These are phyloP conservation scores for Cybosia mesomella DNA, from an alignment of 2,888 invertebrate species.

Conservation along the genomic window DNA sequence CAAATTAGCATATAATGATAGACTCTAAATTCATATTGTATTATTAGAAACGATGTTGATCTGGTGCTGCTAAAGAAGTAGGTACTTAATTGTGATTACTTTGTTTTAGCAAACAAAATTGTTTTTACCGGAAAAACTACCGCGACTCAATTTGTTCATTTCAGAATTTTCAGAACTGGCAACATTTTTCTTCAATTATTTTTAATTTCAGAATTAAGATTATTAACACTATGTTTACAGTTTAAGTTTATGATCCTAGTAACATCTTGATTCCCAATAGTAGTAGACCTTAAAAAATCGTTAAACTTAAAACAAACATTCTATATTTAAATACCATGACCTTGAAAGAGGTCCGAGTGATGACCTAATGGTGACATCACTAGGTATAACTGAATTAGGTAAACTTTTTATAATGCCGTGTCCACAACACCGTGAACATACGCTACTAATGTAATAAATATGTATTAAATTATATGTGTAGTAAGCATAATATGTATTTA, in stretches of 20 bases:
- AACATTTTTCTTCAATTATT: background rate
- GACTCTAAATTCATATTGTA: too few relatives aligned
- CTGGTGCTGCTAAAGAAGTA: background rate
- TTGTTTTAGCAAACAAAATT: background rate
- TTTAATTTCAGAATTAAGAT: background rate
- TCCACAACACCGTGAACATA: background rate
- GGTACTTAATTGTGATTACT: too few relatives aligned
- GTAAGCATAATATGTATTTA: too few relatives aligned
- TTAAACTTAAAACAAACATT: conserved; percentile 24
- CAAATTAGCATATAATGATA: too few relatives aligned
- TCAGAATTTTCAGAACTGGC: background rate
- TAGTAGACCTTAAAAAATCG: conserved; percentile 4
- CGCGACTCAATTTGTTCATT: background rate
- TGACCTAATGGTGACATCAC: conserved; percentile 60
- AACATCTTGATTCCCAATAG: background rate
- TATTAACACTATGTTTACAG: background rate
- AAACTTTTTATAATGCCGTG: conserved; percentile 32
- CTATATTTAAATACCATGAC: conserved; percentile 46
- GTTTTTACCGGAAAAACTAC: background rate
- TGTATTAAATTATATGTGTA: background rate
- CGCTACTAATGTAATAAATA: background rate
- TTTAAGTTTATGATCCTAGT: background rate
- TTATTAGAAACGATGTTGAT: background rate
- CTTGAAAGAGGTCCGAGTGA: conserved; percentile 50
- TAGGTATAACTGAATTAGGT: conserved; percentile 49